These are phyloP conservation scores for Tiliqua scincoides DNA, from an alignment of 2,113 vertebrate species.

Conservation along the genomic window DNA sequence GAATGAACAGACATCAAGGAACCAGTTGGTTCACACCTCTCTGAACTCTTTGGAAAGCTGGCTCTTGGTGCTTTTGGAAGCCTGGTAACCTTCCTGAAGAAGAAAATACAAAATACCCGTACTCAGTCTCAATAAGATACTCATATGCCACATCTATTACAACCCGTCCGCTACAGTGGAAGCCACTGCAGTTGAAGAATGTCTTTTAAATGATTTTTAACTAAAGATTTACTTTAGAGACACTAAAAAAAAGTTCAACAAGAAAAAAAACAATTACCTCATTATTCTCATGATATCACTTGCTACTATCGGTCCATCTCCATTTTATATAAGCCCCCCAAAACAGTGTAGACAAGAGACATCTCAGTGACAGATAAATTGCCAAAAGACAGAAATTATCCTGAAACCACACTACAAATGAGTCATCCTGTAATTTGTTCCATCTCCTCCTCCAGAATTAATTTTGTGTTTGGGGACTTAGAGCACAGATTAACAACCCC, in stretches of 20 bases:
- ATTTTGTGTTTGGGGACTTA: conserved; percentile 10
- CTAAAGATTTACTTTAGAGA: conserved; percentile 66
- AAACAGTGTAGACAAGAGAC: conserved; percentile 33
- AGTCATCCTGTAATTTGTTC: conserved; percentile 27
- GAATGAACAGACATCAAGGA: background rate
- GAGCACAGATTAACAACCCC: conserved; percentile 7
- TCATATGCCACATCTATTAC: conserved; percentile 5
- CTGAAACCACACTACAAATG: background rate
- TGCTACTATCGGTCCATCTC: conserved; percentile 51
- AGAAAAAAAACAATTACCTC: conserved; percentile 54
- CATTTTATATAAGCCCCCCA: conserved; percentile 38
- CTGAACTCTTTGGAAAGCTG: background rate
- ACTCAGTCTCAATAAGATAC: background rate
- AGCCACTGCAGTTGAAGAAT: conserved; percentile 16
- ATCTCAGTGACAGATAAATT: conserved; percentile 26
- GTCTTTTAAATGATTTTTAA: conserved; percentile 53
- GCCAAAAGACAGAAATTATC: conserved; percentile 4
- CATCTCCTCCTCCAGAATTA: conserved; percentile 28
- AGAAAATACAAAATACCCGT: background rate
- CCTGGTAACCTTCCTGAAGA: background rate
- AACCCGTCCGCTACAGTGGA: conserved; percentile 8
- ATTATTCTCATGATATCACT: conserved; percentile 56
- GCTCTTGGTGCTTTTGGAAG: background rate
- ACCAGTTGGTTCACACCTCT: background rate
- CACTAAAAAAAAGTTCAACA: conserved; percentile 35